These are phyloP conservation scores for Mobula birostris DNA, from an alignment of 2,113 vertebrate genomes.

Conservation along the genomic window DNA sequence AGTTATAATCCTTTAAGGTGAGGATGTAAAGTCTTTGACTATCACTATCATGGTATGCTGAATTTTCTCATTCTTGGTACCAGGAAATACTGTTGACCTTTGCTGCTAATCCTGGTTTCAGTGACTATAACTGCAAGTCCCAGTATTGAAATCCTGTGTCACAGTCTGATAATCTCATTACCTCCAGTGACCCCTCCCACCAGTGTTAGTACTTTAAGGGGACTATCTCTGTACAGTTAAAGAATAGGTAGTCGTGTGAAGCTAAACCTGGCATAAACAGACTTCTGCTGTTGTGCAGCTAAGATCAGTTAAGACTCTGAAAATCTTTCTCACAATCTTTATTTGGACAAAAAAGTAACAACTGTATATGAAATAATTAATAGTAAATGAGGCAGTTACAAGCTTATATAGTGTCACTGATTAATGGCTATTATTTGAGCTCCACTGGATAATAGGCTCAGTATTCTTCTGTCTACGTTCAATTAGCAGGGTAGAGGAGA, in stretches of 20 bases:
- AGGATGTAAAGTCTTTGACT: conserved; percentile 3
- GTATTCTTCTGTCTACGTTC: not conserved
- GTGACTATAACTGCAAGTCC: not conserved
- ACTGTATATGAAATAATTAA: not conserved
- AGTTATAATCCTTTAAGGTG: conserved; percentile 30
- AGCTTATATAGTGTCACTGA: not conserved
- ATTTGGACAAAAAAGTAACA: not conserved
- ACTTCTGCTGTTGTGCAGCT: not conserved
- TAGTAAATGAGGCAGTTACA: not conserved
- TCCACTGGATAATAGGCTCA: not conserved
- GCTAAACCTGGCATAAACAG: not conserved
- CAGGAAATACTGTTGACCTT: conserved; percentile 31
- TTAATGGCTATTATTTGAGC: not conserved
- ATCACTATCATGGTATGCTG: conserved; percentile 7
- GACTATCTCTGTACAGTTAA: not conserved
- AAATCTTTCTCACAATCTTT: not conserved
- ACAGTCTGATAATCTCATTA: conserved; percentile 37
- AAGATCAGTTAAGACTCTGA: not conserved
- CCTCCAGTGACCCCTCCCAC: conserved; percentile 8
- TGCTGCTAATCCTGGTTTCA: not conserved
- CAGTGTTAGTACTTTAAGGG: not conserved
- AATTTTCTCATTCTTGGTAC: conserved; percentile 30
- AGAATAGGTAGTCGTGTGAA: not conserved
- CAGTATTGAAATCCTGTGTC: conserved; percentile 34
- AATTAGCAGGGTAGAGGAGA: not conserved